A percentile compares a stretch with the other conserved stretches of the same genome.
These are phyloP conservation scores for Plebejus melissa DNA, from an alignment of 2,888 invertebrate species.

Conservation along the genomic window DNA sequence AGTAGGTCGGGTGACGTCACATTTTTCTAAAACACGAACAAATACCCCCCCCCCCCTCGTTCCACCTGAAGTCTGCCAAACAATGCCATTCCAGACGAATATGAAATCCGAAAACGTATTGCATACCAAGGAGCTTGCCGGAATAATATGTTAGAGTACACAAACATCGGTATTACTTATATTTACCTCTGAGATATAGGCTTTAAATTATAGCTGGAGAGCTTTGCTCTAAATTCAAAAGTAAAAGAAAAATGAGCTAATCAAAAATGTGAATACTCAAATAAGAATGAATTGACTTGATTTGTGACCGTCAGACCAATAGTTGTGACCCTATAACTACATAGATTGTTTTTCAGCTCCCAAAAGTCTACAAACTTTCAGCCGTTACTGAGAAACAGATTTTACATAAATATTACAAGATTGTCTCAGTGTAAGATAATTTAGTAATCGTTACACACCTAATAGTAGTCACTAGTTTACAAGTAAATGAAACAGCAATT, in stretches of 20 bases:
- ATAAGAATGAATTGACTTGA: too few relatives aligned
- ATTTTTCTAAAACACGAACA: conserved; percentile 25
- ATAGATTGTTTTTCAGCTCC: too few relatives aligned
- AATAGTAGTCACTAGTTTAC: too few relatives aligned
- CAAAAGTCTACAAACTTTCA: not conserved
- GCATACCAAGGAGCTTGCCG: not conserved
- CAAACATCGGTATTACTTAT: not conserved
- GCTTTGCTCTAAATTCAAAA: not conserved
- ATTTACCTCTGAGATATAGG: not conserved
- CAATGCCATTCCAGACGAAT: conserved; percentile 25
- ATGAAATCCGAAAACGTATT: conserved; percentile 16
- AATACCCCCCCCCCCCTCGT: not conserved
- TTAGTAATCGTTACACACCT: not conserved
- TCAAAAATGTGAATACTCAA: too few relatives aligned
- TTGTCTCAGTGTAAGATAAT: too few relatives aligned
- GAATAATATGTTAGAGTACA: not conserved
- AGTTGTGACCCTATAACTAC: too few relatives aligned
- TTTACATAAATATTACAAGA: too few relatives aligned
- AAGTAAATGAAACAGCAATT: too few relatives aligned
- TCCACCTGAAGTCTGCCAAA: conserved; percentile 18
- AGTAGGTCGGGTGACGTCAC: conserved; percentile 15
- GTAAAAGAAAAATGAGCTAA: not conserved
- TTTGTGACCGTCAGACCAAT: too few relatives aligned
- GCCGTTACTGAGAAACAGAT: not conserved
- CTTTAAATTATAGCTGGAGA: not conserved